Evolutionary conservation across 2,888 invertebrate species (phyloP).

Genomic region (Xestia c-nigrum): DNA sequence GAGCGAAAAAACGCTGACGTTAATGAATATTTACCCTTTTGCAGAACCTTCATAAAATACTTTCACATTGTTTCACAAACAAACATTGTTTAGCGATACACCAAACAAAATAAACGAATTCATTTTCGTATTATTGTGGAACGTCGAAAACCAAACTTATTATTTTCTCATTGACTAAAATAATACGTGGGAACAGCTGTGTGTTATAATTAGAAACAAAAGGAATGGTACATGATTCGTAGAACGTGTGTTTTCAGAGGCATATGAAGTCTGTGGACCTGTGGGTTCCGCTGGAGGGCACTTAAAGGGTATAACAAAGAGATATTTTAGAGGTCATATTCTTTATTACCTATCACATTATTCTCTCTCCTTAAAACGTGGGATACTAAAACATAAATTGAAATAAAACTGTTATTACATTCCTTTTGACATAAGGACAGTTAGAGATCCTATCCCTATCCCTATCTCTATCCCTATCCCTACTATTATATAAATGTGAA

Average conservation of each 20-base stretch:
- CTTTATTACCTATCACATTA: constrained; percentile 53
- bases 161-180: constrained; percentile 26
- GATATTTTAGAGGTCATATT: constrained; percentile 48
- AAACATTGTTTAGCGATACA: constrained; percentile 40
- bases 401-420: constrained; percentile 44
- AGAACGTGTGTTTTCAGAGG: constrained; percentile 15
- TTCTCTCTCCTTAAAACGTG: constrained; percentile 45
- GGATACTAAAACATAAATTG: constrained; percentile 38
- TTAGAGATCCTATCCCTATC: too few relatives aligned
- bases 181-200: constrained; percentile 12
- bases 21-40: constrained; percentile 56
- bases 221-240: neutral
- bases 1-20: constrained; percentile 51
- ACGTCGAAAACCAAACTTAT: constrained; percentile 7
- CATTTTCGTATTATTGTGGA: constrained; percentile 25
- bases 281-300: constrained; percentile 7
- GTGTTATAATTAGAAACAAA: constrained; percentile 17
- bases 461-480: too few relatives aligned
- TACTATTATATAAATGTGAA: too few relatives aligned
- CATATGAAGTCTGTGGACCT: constrained; percentile 15
- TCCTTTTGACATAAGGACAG: constrained; percentile 7
- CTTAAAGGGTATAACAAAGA: constrained; percentile 51
- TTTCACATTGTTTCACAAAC: constrained; percentile 48
- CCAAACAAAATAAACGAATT: constrained; percentile 29
- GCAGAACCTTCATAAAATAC: constrained; percentile 50